Percentiles rank a stretch among this genome's conserved stretches.
Evolutionary conservation across 1,140 invertebrate genomes (phyloP).

Genomic region (Megathymus violae): DNA sequence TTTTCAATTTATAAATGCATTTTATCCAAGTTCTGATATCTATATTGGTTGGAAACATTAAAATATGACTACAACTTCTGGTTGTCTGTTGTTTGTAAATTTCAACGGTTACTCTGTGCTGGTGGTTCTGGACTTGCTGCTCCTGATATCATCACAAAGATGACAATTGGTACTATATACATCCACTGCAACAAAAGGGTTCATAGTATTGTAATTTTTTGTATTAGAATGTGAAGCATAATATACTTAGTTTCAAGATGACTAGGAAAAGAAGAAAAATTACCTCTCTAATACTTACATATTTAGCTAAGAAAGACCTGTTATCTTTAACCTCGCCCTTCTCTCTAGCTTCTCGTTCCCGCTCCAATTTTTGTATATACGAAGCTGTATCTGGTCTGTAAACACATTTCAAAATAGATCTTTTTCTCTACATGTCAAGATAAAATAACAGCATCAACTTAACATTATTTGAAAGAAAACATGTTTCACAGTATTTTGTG

Average conservation of each 20-base stretch:
- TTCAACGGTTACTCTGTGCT: constrained; percentile 57
- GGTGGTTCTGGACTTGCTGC: constrained; percentile 91
- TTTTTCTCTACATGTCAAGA: too few species aligned
- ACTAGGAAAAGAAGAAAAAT: too few species aligned
- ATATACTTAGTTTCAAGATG: too few species aligned
- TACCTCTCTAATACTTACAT: too few species aligned
- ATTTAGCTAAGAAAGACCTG: constrained; percentile 97
- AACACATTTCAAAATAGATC: constrained; percentile 31
- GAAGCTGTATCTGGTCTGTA: constrained; percentile 94
- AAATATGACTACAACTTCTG: constrained; percentile 27
- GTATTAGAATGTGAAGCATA: too few species aligned
- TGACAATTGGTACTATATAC: constrained; percentile 95
- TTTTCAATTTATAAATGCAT: too few species aligned
- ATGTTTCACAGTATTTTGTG: constrained; percentile 5
- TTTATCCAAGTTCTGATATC: neutral
- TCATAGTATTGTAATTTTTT: too few species aligned
- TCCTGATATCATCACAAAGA: constrained; percentile 93
- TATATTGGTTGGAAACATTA: constrained; percentile 3
- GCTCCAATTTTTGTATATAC: constrained; percentile 95
- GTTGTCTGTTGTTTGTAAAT: too few species aligned
- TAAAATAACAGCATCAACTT: too few species aligned
- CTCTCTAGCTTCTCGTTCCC: constrained; percentile 94
- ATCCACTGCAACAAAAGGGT: constrained; percentile 95
- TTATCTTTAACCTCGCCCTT: constrained; percentile 96
- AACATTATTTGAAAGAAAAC: too few species aligned